Conservation (phyloP, 2,888 invertebrate genomes). For the Parnassius glacialis region DNA sequence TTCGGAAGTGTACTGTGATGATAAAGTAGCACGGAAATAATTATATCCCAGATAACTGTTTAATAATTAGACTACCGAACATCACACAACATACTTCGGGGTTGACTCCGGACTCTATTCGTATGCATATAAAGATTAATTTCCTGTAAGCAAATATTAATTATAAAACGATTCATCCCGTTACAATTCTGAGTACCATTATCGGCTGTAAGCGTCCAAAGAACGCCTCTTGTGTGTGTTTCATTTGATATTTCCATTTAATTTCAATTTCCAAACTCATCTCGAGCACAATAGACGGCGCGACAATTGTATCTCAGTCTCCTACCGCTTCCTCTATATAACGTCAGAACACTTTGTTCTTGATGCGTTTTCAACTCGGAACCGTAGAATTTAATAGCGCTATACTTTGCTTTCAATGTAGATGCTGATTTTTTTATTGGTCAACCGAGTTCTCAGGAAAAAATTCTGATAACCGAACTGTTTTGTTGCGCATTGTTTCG, state of each 20-base stretch:
- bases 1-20: too few relatives aligned
- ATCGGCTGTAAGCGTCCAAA: constrained; percentile 49
- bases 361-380: constrained; percentile 11
- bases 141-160: neutral
- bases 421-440: neutral
- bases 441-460: too few relatives aligned
- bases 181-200: constrained; percentile 50
- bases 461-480: too few relatives aligned
- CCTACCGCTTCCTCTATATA: constrained; percentile 37
- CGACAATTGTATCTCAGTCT: constrained; percentile 43
- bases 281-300: constrained; percentile 44
- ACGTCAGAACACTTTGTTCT: constrained; percentile 14
- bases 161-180: constrained; percentile 44
- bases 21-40: too few relatives aligned
- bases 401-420: constrained; percentile 1
- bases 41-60: neutral
- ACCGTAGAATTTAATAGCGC: constrained; percentile 4
- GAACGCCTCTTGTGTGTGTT: constrained; percentile 47
- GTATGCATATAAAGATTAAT: constrained; percentile 25
- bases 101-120: neutral
- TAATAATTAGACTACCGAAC: constrained; percentile 39
- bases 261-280: constrained; percentile 68
- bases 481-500: too few relatives aligned
- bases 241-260: constrained; percentile 70
- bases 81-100: neutral